These are phyloP conservation scores for Otis tarda DNA, from an alignment of 2,113 vertebrate genomes.

Conservation along the genomic window DNA sequence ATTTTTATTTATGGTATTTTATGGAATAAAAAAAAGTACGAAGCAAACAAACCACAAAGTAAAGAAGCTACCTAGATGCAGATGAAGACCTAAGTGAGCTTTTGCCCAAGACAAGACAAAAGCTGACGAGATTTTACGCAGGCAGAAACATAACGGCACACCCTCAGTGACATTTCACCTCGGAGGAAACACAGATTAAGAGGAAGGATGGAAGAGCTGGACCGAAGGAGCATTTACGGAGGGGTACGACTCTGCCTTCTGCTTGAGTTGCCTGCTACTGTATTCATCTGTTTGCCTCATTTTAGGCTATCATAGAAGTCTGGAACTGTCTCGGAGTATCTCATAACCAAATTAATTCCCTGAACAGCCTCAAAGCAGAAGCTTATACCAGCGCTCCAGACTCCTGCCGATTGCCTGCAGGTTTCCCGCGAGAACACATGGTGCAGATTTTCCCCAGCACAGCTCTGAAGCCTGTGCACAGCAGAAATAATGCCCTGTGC, in stretches of 20 bases:
- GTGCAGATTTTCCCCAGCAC: not conserved
- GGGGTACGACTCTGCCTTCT: not conserved
- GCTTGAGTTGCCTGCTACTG: not conserved
- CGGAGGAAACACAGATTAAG: not conserved
- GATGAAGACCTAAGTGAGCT: not conserved
- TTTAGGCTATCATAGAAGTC: not conserved
- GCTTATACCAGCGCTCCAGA: not conserved
- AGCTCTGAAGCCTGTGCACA: not conserved
- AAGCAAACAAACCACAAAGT: not conserved
- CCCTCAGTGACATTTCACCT: not conserved
- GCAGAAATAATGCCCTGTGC: rapidly evolving
- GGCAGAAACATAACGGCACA: not conserved
- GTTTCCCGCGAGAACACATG: not conserved
- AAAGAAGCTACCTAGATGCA: not conserved
- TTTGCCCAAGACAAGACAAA: not conserved
- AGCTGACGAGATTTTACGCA: not conserved
- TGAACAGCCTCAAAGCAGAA: not conserved
- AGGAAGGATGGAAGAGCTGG: not conserved
- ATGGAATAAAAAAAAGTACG: too few species aligned
- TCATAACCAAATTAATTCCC: not conserved
- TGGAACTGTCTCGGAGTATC: not conserved
- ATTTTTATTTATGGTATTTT: too few species aligned
- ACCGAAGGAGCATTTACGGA: not conserved
- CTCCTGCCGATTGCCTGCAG: not conserved
- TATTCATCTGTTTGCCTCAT: not conserved